Percentiles rank a stretch among this genome's conserved stretches.
Evolutionary conservation across 1,140 invertebrate species (phyloP).

Genomic region (Neuroterus valhalla): DNA sequence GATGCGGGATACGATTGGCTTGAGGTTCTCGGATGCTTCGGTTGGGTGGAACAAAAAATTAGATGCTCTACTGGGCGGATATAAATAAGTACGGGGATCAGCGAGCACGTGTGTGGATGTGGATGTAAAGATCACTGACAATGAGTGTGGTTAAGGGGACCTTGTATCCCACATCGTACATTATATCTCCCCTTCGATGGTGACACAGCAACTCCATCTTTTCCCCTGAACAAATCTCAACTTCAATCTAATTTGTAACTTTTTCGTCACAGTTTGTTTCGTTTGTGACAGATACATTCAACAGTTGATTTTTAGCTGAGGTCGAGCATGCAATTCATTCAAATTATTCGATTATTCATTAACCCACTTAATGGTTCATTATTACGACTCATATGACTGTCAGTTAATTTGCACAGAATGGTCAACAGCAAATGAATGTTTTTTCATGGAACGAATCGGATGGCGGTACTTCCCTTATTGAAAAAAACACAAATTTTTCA

Average conservation of each 20-base stretch:
- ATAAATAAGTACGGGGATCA: conserved; percentile 39
- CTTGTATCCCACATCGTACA: conserved; percentile 30
- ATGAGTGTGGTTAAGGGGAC: conserved; percentile 16
- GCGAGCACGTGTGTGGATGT: conserved; percentile 35
- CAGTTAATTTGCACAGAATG: too few relatives aligned
- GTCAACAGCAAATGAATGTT: too few relatives aligned
- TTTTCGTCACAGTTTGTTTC: neutral
- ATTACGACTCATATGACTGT: neutral
- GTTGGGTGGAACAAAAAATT: neutral
- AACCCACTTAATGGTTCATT: too few relatives aligned
- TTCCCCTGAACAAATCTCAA: conserved; percentile 16
- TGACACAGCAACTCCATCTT: conserved; percentile 27
- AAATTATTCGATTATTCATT: too few relatives aligned
- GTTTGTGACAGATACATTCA: too few relatives aligned
- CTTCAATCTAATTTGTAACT: conserved; percentile 19
- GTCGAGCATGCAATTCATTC: too few relatives aligned
- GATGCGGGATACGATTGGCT: neutral
- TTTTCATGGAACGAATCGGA: too few relatives aligned
- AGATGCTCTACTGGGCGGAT: conserved; percentile 16
- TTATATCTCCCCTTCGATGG: conserved; percentile 26
- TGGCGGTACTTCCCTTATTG: too few relatives aligned
- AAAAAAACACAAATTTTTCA: too few relatives aligned
- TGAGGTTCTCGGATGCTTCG: neutral
- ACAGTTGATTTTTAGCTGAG: too few relatives aligned
- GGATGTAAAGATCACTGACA: conserved; percentile 26